Base-by-base conservation (phyloP, 2,888 invertebrate genomes). In the Resseliella maxima region DNA sequence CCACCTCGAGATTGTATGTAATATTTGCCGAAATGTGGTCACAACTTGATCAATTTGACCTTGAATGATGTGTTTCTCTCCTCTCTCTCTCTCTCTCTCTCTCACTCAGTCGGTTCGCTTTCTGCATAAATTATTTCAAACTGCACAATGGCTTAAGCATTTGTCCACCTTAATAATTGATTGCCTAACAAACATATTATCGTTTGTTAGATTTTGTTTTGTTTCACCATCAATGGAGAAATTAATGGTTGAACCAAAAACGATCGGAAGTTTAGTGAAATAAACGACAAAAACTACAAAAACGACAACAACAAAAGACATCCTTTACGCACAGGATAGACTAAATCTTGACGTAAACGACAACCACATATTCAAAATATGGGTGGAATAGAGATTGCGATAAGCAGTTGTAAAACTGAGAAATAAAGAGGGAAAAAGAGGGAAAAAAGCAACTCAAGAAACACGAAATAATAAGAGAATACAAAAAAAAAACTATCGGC, bases 21-120 rank as follows among this genome's bases (percentile, higher is more conserved):
- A 81, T 21, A n/a, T n/a, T n/a, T n/a, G 83, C 83, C n/a, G 24
- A 83, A 83, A 83, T 83, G 83, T 83, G 83, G 38, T 83, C 83
- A 83, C 83, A 83, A 38, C 38, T 83, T 38, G 83, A 83, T 83
- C 83, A 83, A 38, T 38, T 38, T 83, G 83, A 83, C 83, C 83
- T 83, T 83, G 83, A 83, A 38, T n/a, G 38, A 38, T 36, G 59
- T 27, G 18, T 54, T 6, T n/a, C 18, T 54, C 18, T 54, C 18
- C 21, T 54, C 3, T 54, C 21, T 6, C 54, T 54, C 54, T 64
- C 35, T 83, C 38, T n/a, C n/a, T n/a, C n/a, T n/a, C n/a, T n/a
- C n/a, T n/a, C n/a, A n/a, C n/a, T n/a, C n/a, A n/a, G n/a, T n/a
- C n/a, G n/a, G n/a, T n/a, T n/a, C n/a, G n/a, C n/a, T 83, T 38